These are phyloP conservation scores for Trididemnum miniatum DNA, from an alignment of 23 tunicate species.

Conservation along the genomic window DNA sequence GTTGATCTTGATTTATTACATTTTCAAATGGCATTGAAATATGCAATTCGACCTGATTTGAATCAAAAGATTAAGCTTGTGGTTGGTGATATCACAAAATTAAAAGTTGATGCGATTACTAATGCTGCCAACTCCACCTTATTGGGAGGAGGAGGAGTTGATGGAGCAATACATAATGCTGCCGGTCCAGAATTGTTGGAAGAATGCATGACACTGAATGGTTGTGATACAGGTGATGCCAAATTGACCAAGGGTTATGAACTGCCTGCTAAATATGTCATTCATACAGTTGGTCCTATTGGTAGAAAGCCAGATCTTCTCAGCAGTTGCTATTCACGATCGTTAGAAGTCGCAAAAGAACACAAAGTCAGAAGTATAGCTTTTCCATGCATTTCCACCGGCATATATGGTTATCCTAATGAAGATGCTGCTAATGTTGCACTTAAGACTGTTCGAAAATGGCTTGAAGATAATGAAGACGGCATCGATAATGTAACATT, in stretches of 20 bases:
- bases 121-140: conserved; percentile 88
- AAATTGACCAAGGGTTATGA: conserved; percentile 92
- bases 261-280: conserved; percentile 83
- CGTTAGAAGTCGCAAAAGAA: conserved; percentile 49
- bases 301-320: conserved; percentile 48
- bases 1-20: too few species aligned
- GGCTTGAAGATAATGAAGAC: conserved; percentile 54
- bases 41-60: background rate
- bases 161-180: conserved; percentile 96
- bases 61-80: conserved; percentile 30
- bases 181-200: conserved; percentile 81
- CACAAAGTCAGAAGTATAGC: conserved; percentile 66
- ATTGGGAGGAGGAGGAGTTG: conserved; percentile 98
- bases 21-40: too few species aligned
- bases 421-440: conserved; percentile 81
- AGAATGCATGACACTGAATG: conserved; percentile 78
- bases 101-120: conserved; percentile 78
- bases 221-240: conserved; percentile 93
- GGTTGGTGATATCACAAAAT: conserved; percentile 73
- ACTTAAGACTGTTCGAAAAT: conserved; percentile 38
- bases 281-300: conserved; percentile 97
- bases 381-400: conserved; percentile 98
- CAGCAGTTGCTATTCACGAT: conserved; percentile 46
- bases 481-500: conserved; percentile 47
- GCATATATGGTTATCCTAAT: conserved; percentile 94